phyloP scores from a whole-genome alignment of 2,888 invertebrate genomes.

The Apeira syringaria region DNA sequence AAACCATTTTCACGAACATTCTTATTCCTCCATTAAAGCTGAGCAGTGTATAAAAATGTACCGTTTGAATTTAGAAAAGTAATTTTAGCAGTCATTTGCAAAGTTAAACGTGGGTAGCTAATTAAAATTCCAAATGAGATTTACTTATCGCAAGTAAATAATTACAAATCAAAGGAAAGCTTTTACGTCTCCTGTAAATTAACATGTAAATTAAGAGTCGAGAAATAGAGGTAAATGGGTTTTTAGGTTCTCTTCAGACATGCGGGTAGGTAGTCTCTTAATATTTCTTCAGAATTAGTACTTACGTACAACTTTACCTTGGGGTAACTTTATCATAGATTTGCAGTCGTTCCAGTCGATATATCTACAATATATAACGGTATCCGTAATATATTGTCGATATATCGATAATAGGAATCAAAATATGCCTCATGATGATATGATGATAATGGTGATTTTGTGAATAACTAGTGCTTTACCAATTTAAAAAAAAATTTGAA shows the following conservation, averaged over 20 bases:
- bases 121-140: conserved; percentile 39
- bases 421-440: too few relatives aligned
- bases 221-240: conserved; percentile 24
- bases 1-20: conserved; percentile 11
- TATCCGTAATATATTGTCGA: too few relatives aligned
- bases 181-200: conserved; percentile 33
- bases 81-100: conserved; percentile 27
- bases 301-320: too few relatives aligned
- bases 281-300: too few relatives aligned
- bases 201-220: conserved; percentile 34
- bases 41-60: conserved; percentile 19
- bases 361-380: too few relatives aligned
- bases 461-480: too few relatives aligned
- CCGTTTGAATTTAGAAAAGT: conserved; percentile 21
- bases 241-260: conserved; percentile 18
- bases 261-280: too few relatives aligned
- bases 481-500: too few relatives aligned
- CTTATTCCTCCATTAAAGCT: conserved; percentile 1
- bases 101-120: conserved; percentile 30
- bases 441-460: too few relatives aligned
- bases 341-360: too few relatives aligned
- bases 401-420: too few relatives aligned
- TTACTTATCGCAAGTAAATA: conserved; percentile 42
- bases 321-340: too few relatives aligned
- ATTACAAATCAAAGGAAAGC: conserved; percentile 35